These are phyloP conservation scores for Dolichoris vasculosae DNA, from an alignment of 1,140 invertebrate species.

Conservation along the genomic window DNA sequence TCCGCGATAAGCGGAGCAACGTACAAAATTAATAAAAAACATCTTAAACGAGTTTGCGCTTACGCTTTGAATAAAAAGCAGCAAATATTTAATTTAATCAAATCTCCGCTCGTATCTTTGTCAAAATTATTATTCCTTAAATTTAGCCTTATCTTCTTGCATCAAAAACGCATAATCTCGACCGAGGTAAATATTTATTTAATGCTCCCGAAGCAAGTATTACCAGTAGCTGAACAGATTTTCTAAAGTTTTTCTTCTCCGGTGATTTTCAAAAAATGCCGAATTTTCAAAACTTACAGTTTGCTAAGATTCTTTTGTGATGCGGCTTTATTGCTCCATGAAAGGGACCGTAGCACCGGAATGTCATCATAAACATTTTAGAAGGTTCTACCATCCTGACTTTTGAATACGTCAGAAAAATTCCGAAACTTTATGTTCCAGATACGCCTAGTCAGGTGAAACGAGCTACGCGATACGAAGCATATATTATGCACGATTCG, in stretches of 20 bases:
- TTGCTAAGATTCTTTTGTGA: constrained; percentile 14
- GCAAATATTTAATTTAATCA: no score
- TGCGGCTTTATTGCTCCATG: neutral
- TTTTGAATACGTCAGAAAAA: constrained; percentile 9
- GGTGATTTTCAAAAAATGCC: neutral
- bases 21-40: no score
- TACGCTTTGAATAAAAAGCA: no score
- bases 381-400: neutral
- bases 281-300: neutral
- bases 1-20: no score
- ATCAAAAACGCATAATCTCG: no score
- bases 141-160: no score
- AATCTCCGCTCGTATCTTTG: no score
- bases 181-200: no score
- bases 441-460: neutral
- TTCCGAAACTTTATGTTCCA: neutral
- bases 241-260: neutral
- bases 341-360: neutral
- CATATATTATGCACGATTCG: neutral
- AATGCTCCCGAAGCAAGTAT: no score
- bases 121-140: no score
- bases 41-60: no score
- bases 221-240: neutral
- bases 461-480: neutral
- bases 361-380: constrained; percentile 13